phyloP scores from a whole-genome alignment of 2,797 vertebrate genomes.

The Anguilla anguilla region DNA sequence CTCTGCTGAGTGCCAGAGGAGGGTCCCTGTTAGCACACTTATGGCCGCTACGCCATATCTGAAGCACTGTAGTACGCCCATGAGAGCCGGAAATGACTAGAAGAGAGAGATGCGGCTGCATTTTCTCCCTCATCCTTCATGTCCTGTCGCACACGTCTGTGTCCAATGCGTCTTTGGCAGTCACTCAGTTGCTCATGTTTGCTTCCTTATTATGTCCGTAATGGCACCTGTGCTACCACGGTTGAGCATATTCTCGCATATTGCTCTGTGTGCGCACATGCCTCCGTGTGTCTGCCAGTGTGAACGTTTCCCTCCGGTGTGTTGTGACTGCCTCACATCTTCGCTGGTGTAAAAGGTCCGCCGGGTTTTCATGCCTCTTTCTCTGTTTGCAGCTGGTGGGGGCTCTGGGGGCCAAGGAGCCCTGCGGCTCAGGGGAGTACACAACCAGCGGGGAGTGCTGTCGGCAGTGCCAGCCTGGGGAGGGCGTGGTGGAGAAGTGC shows the following conservation, averaged over 20 bases:
- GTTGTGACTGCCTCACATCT: neutral
- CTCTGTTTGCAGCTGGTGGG: constrained; percentile 69
- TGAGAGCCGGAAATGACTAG: neutral
- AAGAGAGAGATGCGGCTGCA: neutral
- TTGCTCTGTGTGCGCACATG: neutral
- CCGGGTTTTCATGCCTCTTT: constrained; percentile 25
- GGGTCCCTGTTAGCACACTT: constrained; percentile 16
- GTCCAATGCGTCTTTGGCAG: neutral
- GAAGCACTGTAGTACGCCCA: neutral
- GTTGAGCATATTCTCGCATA: constrained; percentile 16
- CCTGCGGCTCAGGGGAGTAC: constrained; percentile 70
- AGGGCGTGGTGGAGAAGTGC: constrained; percentile 81
- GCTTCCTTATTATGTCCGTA: neutral
- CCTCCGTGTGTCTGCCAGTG: neutral
- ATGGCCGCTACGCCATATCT: neutral
- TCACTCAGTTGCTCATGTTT: constrained; percentile 26
- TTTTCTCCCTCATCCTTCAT: neutral
- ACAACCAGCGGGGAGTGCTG: constrained; percentile 85
- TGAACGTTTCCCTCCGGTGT: neutral
- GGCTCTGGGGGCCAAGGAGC: constrained; percentile 66
- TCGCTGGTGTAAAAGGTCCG: neutral
- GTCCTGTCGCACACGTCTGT: neutral
- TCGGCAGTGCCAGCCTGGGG: constrained; percentile 81
- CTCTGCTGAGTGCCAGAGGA: neutral
- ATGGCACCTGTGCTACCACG: neutral